Evolutionary conservation across 1,140 invertebrate genomes (phyloP), one percentile per base, ranked within the genome.

Genomic region (Lysiphlebus fabarum): DNA sequence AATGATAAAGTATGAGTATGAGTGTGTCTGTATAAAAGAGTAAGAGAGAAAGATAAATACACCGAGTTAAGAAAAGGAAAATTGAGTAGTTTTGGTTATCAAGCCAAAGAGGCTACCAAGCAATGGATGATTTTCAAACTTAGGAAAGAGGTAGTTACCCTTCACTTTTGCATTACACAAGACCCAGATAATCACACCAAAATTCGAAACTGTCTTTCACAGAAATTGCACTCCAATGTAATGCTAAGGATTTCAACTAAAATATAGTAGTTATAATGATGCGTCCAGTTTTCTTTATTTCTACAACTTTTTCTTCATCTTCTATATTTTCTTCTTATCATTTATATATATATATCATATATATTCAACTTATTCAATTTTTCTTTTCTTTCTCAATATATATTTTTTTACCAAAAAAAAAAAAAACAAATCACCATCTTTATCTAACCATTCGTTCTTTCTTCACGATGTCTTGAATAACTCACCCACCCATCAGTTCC

Each of bases 121-220:
- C 17, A 26, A 26, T 41, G 47, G 48, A 59, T 44, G 57, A 59
- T 59, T 49, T 50, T 59, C 57, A 59, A 59, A 59, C 41, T 59
- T 59, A 42, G 49, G 49, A 41, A 59, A 53, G 57, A n/a, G 57
- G 57, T 59, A 53, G 50, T 59, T 53, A 53, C n/a, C 40, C 36
- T 51, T 3, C 53, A 38, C 50, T 49, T 33, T 51, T n/a, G 49
- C 57, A 12, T 59, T 59, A 53, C 42, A 53, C 26, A 47, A 38
- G n/a, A 51, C 49, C 40, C 40, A 49, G 57, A 59, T 59, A 59
- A 59, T 59, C 57, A 49, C 41, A 41, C 49, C 50, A 45, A 59
- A 59, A 59, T 59, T 49, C 49, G 34, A 17, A 59, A 59, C 50
- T 45, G 42, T 49, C 57, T 45, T 14, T 44, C 49, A 45, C 50